These are phyloP conservation scores for Corythoichthys intestinalis DNA, from an alignment of 2,113 vertebrate species.

Conservation along the genomic window DNA sequence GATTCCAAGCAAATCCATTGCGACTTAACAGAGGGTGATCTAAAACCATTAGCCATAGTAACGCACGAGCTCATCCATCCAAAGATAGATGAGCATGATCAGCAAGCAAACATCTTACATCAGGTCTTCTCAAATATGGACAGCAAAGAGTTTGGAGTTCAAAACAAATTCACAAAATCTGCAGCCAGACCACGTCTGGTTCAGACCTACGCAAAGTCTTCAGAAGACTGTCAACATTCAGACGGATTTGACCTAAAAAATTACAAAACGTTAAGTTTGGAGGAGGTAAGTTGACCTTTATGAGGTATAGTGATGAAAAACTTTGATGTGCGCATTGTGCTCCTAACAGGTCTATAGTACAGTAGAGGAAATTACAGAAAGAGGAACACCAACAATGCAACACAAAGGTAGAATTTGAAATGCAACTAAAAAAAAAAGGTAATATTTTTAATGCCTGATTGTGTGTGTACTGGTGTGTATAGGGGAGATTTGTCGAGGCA, in stretches of 20 bases:
- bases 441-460: not conserved
- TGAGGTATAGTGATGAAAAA: not conserved
- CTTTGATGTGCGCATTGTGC: not conserved
- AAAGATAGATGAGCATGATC: conserved; percentile 50
- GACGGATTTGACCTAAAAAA: not conserved
- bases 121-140: conserved; percentile 7
- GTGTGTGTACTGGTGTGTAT: conserved; percentile 13
- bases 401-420: conserved; percentile 52
- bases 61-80: conserved; percentile 57
- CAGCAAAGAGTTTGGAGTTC: not conserved
- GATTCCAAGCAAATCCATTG: conserved; percentile 16
- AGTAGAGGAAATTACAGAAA: conserved; percentile 62
- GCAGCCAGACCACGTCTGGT: conserved; percentile 11
- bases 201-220: not conserved
- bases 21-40: conserved; percentile 15
- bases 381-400: conserved; percentile 12
- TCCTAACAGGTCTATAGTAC: conserved; percentile 64
- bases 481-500: conserved; percentile 59
- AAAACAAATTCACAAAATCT: not conserved
- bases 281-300: not conserved
- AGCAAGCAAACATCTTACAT: conserved; percentile 17
- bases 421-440: conserved; percentile 10
- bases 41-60: conserved; percentile 34
- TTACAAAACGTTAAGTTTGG: not conserved
- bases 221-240: not conserved